A percentile compares a stretch with the other conserved stretches of the same genome.
phyloP scores from a whole-genome alignment of 2,888 invertebrate genomes.

The Crocallis elinguaria region DNA sequence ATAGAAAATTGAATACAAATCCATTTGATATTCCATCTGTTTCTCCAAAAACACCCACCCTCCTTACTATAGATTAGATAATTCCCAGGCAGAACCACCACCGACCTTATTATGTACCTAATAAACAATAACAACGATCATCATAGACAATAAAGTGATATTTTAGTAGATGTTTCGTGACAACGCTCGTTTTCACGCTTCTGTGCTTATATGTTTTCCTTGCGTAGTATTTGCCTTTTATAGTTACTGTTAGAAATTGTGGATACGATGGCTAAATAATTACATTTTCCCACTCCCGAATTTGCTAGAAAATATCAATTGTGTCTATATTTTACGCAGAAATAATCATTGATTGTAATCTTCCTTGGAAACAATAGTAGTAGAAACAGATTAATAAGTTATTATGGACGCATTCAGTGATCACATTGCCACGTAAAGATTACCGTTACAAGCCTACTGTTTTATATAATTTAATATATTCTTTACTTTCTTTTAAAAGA shows the following conservation, averaged over 20 bases:
- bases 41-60: background rate
- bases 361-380: too few relatives aligned
- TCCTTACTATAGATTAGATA: slow-evolving; percentile 44
- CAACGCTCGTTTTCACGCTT: slow-evolving; percentile 56
- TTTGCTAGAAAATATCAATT: too few relatives aligned
- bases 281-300: background rate
- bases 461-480: too few relatives aligned
- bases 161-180: slow-evolving; percentile 56
- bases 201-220: slow-evolving; percentile 42
- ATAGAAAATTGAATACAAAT: background rate
- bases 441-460: too few relatives aligned
- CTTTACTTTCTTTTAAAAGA: too few relatives aligned
- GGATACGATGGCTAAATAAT: too few relatives aligned
- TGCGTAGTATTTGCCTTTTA: slow-evolving; percentile 26
- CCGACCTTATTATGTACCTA: slow-evolving; percentile 53
- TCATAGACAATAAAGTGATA: slow-evolving; percentile 59
- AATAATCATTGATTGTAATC: too few relatives aligned
- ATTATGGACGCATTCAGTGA: too few relatives aligned
- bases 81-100: slow-evolving; percentile 54
- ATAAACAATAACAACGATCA: slow-evolving; percentile 64
- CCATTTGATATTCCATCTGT: slow-evolving; percentile 23
- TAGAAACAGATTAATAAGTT: too few relatives aligned
- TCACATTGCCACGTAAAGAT: too few relatives aligned
- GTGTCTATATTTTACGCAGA: too few relatives aligned
- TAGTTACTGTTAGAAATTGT: slow-evolving; percentile 29